Percentiles rank a stretch among this genome's conserved stretches.
Evolutionary conservation across 2,888 invertebrate genomes (phyloP).

Genomic region (Tinea semifulvella): DNA sequence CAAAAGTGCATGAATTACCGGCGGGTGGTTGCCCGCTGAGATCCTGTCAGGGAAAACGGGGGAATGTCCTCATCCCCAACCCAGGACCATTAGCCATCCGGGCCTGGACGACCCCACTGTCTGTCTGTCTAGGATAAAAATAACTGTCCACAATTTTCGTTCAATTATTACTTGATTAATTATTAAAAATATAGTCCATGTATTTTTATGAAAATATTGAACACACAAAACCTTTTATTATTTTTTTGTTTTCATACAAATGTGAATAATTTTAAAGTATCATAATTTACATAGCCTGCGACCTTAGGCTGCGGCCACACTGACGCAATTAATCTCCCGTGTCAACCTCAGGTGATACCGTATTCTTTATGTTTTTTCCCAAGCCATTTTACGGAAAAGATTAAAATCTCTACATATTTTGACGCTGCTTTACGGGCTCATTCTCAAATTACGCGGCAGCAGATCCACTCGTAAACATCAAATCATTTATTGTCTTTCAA

Average conservation of each 20-base stretch:
- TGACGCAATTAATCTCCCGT: conserved; percentile 52
- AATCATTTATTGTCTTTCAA: too few relatives aligned
- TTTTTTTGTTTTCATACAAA: conserved; percentile 15
- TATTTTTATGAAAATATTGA: neutral
- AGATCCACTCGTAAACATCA: too few relatives aligned
- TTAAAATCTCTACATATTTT: conserved; percentile 68
- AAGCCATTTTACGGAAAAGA: conserved; percentile 67
- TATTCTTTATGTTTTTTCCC: conserved; percentile 70
- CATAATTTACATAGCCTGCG: conserved; percentile 46
- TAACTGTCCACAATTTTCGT: too few relatives aligned
- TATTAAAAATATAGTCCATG: neutral
- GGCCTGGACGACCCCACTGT: too few relatives aligned
- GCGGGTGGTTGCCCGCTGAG: too few relatives aligned
- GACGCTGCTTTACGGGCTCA: conserved; percentile 61
- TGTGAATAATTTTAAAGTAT: conserved; percentile 56
- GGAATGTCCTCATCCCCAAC: too few relatives aligned
- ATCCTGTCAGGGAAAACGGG: too few relatives aligned
- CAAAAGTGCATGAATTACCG: too few relatives aligned
- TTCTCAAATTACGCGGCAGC: conserved; percentile 60
- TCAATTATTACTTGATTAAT: neutral
- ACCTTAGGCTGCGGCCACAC: conserved; percentile 64
- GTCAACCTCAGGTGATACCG: conserved; percentile 67
- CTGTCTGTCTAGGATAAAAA: too few relatives aligned
- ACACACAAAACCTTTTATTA: neutral
- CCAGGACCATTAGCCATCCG: too few relatives aligned